Evolutionary conservation across 2,888 invertebrate species (phyloP), one percentile per base, ranked within the genome.

Genomic region (Argyresthia goedartella): DNA sequence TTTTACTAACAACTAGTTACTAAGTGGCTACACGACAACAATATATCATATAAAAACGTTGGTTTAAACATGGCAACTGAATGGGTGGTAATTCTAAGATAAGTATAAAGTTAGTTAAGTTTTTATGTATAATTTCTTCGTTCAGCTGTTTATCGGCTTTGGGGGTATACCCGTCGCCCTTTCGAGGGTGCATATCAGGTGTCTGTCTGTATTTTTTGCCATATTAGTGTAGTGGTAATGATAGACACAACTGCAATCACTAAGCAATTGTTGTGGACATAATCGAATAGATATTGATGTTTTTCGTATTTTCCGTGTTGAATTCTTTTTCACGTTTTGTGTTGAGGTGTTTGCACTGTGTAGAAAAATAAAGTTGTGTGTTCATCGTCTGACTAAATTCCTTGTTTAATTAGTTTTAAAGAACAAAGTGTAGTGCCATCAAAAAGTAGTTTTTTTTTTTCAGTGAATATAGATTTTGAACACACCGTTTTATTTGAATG

Each of bases 1-100:
- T 84, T 85, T 84, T 84, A 85, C 84, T 85, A 85, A 85, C 81
- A 81, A 73, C 71, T 80, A 84, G 81, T 66, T 72, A 69, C 63
- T 81, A 81, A 84, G 79, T 70, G 70, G 76, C 76, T 75, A 73
- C 34, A 33, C 35, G 43, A 44, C 33, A 49, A 52, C 36, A 46
- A 16, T 16, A 16, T n/a, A n/a, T 3, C 1, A 8, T 13, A 43
- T 43, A 10, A 13, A 11, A 43, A 43, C 11, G 8, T 34, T 35
- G 48, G 14, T 14, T n/a, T 4, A n/a, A 14, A 13, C 34, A 48
- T 1, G 34, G 34, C 36, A 48, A 48, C 35, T 48, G n/a, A 48
- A 48, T 43, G 43, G 43, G 13, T 42, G 4, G n/a, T 10, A 10
- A 11, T 43, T 13, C 46, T 35, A 36, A 36, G 8, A n/a, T 13